Percentiles rank a stretch among this genome's conserved stretches.
Evolutionary conservation across 2,888 invertebrate species (phyloP).

Genomic region (Calameuta idolon): DNA sequence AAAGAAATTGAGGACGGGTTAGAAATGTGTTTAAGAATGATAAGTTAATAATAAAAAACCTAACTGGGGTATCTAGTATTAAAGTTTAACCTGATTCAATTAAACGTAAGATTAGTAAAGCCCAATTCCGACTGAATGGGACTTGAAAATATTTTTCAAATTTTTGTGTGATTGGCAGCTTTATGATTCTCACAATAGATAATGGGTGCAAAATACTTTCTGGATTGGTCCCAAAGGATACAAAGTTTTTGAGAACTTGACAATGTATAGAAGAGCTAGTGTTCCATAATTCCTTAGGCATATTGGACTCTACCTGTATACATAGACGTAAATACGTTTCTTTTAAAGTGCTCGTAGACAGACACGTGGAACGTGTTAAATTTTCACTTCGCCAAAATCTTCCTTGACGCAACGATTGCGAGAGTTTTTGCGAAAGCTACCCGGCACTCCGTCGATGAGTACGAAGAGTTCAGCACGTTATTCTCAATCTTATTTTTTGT

Average conservation of each 20-base stretch:
- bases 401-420: background rate
- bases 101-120: background rate
- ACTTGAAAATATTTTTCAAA: background rate
- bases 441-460: background rate
- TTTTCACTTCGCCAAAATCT: background rate
- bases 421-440: background rate
- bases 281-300: background rate
- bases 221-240: too few relatives aligned
- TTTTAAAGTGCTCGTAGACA: background rate
- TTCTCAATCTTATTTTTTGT: background rate
- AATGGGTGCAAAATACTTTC: too few relatives aligned
- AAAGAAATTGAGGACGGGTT: background rate
- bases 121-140: background rate
- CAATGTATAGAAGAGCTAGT: background rate
- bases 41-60: background rate
- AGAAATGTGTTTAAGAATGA: background rate
- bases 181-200: too few relatives aligned
- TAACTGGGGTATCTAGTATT: background rate
- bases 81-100: background rate
- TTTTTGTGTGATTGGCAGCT: background rate
- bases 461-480: background rate
- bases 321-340: background rate
- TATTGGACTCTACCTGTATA: background rate
- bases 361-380: background rate
- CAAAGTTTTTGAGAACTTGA: background rate